Evolutionary conservation across 2,797 vertebrate genomes (phyloP).

Genomic region (Sciaenops ocellatus): DNA sequence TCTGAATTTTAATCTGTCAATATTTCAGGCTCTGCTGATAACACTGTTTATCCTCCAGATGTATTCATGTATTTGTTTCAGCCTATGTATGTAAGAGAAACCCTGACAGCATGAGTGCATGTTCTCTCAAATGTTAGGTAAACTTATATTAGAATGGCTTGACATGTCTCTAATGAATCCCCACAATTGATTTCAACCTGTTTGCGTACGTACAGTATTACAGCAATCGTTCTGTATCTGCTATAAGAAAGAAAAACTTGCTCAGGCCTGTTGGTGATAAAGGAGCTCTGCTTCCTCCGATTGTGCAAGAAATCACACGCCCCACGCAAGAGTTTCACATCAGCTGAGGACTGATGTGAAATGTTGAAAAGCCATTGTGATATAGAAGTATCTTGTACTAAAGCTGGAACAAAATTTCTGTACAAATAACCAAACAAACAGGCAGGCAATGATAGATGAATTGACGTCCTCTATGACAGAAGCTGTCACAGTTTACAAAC

Average conservation of each 20-base stretch:
- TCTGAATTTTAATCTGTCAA: constrained; percentile 22
- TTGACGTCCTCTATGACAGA: background rate
- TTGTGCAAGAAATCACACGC: constrained; percentile 80
- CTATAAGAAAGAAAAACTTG: constrained; percentile 63
- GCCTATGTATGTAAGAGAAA: background rate
- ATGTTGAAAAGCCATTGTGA: constrained; percentile 40
- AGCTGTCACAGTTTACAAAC: background rate
- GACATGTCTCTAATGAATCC: constrained; percentile 7
- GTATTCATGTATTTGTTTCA: background rate
- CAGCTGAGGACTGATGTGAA: constrained; percentile 43
- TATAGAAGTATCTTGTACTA: background rate
- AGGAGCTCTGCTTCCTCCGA: constrained; percentile 72
- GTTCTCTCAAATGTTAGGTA: background rate
- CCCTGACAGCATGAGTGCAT: background rate
- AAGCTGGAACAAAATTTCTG: background rate
- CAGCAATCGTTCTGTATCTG: constrained; percentile 40
- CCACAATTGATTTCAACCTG: constrained; percentile 34
- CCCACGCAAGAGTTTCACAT: constrained; percentile 50
- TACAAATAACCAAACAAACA: constrained; percentile 7
- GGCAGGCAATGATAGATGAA: background rate
- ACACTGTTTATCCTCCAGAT: background rate
- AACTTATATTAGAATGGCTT: background rate
- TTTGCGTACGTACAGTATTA: constrained; percentile 22
- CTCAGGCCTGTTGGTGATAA: constrained; percentile 73
- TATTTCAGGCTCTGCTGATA: constrained; percentile 14